phyloP scores from a whole-genome alignment of 2,113 vertebrate species.

The Pleuronectes platessa region DNA sequence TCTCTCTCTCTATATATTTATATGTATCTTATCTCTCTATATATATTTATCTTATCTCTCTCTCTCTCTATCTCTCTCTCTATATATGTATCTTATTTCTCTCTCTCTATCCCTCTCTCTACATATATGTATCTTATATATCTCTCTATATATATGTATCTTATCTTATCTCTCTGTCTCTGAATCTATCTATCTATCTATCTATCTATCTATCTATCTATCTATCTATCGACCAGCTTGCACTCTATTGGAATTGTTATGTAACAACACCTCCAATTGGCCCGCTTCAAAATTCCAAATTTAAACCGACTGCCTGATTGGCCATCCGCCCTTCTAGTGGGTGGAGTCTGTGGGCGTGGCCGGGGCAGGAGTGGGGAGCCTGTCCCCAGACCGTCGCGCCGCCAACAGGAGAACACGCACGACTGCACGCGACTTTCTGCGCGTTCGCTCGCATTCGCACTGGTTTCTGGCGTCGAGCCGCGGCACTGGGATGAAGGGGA shows the following conservation, averaged over 20 bases:
- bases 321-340: constrained; percentile 21
- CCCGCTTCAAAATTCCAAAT: constrained; percentile 73
- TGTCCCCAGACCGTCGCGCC: constrained; percentile 72
- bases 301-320: constrained; percentile 75
- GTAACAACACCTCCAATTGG: constrained; percentile 77
- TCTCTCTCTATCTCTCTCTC: no score
- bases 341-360: constrained; percentile 57
- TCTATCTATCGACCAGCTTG: constrained; percentile 27
- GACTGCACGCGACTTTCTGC: constrained; percentile 41
- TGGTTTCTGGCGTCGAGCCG: not conserved
- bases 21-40: no score
- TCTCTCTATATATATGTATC: no score
- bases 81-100: no score
- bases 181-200: no score
- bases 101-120: no score
- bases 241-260: constrained; percentile 59
- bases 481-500: constrained; percentile 8
- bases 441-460: not conserved
- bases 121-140: no score
- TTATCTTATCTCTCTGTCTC: no score
- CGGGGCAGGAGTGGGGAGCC: constrained; percentile 39
- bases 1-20: no score
- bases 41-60: no score
- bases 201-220: no score
- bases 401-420: constrained; percentile 69